Conservation (phyloP, 2,888 invertebrate species). For the Asteroscopus sphinx region DNA sequence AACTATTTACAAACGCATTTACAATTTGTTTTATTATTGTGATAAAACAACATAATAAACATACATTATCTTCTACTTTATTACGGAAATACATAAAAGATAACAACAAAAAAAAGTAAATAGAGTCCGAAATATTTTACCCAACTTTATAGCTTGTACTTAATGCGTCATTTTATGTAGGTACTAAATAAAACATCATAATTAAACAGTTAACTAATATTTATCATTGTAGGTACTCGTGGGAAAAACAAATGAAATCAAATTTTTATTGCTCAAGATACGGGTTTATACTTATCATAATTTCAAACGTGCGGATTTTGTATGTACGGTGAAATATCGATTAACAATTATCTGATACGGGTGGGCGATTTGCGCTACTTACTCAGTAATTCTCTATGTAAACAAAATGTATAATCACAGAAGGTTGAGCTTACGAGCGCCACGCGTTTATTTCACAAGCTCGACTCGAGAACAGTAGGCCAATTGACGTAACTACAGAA, state of each 20-base stretch:
- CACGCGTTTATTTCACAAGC: no score
- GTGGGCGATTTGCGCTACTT: constrained; percentile 17
- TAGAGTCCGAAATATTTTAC: constrained; percentile 6
- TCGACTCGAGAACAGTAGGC: no score
- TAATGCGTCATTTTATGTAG: not conserved
- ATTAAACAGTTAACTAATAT: no score
- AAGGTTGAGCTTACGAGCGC: no score
- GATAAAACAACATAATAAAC: not conserved
- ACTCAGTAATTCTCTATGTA: constrained; percentile 4
- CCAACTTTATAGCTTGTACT: constrained; percentile 15
- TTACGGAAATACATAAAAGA: constrained; percentile 6
- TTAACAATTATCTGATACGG: constrained; percentile 23
- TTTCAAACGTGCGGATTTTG: constrained; percentile 24
- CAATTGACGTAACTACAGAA: no score
- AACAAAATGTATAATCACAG: no score
- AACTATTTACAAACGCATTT: not conserved
- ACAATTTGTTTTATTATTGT: not conserved
- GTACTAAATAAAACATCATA: no score
- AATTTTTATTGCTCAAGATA: constrained; percentile 34
- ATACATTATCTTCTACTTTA: constrained; percentile 2
- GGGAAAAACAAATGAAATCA: constrained; percentile 50
- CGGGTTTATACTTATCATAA: constrained; percentile 26
- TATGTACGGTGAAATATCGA: constrained; percentile 31
- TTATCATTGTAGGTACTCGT: constrained; percentile 9
- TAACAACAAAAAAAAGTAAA: constrained; percentile 1